phyloP scores from a whole-genome alignment of 1,140 invertebrate species.

The Andricus grossulariae region DNA sequence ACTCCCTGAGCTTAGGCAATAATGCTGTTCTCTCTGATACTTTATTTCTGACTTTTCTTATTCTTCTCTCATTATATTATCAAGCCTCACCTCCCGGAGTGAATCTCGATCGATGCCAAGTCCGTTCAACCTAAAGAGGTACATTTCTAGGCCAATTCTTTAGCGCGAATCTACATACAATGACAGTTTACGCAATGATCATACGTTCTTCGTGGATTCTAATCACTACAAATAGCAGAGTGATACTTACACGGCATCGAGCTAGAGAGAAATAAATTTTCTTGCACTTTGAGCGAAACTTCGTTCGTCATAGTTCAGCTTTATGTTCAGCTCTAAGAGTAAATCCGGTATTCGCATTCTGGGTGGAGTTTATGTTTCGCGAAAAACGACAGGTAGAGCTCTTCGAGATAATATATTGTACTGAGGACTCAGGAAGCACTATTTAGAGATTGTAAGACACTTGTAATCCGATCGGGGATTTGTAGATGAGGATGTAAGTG shows the following conservation, averaged over 20 bases:
- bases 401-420: neutral
- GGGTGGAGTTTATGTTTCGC: slow-evolving; percentile 30
- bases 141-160: slow-evolving; percentile 8
- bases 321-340: slow-evolving; percentile 18
- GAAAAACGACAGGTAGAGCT: slow-evolving; percentile 20
- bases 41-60: no score
- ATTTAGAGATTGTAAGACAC: neutral
- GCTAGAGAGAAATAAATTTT: slow-evolving; percentile 13
- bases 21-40: no score
- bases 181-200: neutral
- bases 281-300: neutral
- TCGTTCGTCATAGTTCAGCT: neutral
- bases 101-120: neutral
- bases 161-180: slow-evolving; percentile 1
- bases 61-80: no score
- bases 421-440: neutral
- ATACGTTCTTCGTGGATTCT: neutral
- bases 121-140: neutral
- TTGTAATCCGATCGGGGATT: slow-evolving; percentile 7
- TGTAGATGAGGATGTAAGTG: neutral
- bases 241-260: neutral
- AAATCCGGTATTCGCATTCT: slow-evolving; percentile 6
- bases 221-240: neutral
- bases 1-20: no score
- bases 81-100: no score